A percentile compares a stretch with the other conserved stretches of the same genome.
These are phyloP conservation scores for Formica exsecta DNA, from an alignment of 1,140 invertebrate species.

Conservation along the genomic window DNA sequence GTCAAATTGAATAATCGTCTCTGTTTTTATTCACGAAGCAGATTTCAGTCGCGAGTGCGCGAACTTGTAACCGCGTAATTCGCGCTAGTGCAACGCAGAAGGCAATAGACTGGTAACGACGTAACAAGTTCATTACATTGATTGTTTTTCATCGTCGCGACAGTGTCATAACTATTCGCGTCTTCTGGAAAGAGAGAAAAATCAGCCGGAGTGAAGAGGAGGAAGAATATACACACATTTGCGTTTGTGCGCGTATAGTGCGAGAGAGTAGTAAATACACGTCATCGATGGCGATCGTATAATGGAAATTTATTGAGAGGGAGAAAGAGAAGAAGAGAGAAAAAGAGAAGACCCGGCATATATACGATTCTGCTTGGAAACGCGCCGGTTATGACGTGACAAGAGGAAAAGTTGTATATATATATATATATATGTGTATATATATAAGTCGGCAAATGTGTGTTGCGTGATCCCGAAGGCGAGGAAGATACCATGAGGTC, in stretches of 20 bases:
- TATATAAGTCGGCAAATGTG: slow-evolving; percentile 24
- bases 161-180: slow-evolving; percentile 12
- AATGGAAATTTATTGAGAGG: slow-evolving; percentile 79
- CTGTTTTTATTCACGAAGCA: background rate
- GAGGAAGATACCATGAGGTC: slow-evolving; percentile 75
- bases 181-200: background rate
- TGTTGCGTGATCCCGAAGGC: slow-evolving; percentile 46
- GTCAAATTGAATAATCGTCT: background rate
- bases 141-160: slow-evolving; percentile 43
- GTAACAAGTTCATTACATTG: slow-evolving; percentile 32
- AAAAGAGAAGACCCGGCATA: background rate
- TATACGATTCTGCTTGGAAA: slow-evolving; percentile 32
- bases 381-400: slow-evolving; percentile 72
- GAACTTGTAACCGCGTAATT: slow-evolving; percentile 3
- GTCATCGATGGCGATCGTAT: slow-evolving; percentile 65
- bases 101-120: slow-evolving; percentile 21
- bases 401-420: slow-evolving; percentile 48
- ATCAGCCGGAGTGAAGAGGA: background rate
- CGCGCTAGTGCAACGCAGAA: background rate
- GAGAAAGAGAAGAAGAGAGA: slow-evolving; percentile 24
- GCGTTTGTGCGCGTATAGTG: slow-evolving; percentile 46
- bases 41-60: background rate
- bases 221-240: slow-evolving; percentile 33
- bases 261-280: slow-evolving; percentile 76
- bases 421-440: no score